A percentile compares a stretch with the other conserved stretches of the same genome.
Evolutionary conservation across 92 coral and sea anemone genomes (phyloP).

Genomic region (Parazoanthus atlanticus): DNA sequence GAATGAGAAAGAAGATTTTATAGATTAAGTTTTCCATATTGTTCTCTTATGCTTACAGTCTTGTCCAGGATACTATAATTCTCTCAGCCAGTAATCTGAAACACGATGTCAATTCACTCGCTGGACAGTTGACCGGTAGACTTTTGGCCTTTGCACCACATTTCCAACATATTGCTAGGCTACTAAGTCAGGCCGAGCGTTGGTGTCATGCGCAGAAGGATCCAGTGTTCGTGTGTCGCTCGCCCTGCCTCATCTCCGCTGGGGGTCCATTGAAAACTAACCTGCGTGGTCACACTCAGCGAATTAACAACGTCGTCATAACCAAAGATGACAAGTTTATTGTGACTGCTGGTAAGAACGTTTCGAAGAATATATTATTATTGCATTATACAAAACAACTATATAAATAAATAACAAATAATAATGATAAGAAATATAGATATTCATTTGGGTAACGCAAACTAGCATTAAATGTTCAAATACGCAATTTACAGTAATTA

Average conservation of each 20-base stretch:
- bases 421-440: too few species aligned
- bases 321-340: constrained; percentile 76
- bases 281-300: constrained; percentile 80
- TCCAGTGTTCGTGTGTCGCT: constrained; percentile 69
- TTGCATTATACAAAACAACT: not conserved
- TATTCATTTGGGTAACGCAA: too few species aligned
- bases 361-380: not conserved
- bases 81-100: constrained; percentile 80
- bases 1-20: not conserved
- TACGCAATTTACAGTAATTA: too few species aligned
- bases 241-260: constrained; percentile 83
- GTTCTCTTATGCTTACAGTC: constrained; percentile 38
- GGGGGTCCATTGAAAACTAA: constrained; percentile 87
- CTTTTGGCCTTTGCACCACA: constrained; percentile 70
- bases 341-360: constrained; percentile 57
- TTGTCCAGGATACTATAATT: constrained; percentile 72
- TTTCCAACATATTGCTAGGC: constrained; percentile 61
- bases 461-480: too few species aligned
- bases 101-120: constrained; percentile 69
- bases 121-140: constrained; percentile 78
- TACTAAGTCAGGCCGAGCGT: constrained; percentile 71
- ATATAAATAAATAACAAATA: too few species aligned
- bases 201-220: constrained; percentile 74
- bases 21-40: not conserved
- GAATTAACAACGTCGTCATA: constrained; percentile 70